Evolutionary conservation across 2,797 vertebrate species (phyloP).

Genomic region (Spheniscus humboldti): DNA sequence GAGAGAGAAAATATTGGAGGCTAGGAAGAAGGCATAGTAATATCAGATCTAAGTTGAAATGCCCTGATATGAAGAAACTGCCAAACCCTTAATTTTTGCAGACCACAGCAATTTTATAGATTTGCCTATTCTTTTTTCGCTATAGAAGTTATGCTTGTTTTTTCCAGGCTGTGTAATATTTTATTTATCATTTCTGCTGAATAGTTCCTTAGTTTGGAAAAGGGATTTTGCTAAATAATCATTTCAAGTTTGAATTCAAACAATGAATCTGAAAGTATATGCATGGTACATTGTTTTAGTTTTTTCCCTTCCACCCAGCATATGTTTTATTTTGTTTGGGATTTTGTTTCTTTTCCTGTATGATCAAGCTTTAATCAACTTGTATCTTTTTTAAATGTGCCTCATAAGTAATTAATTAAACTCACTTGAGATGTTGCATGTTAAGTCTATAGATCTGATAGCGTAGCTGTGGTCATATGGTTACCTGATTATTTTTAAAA

Average conservation of each 20-base stretch:
- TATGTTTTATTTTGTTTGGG: not conserved
- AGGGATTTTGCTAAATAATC: constrained; percentile 57
- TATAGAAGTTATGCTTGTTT: not conserved
- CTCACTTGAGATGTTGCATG: constrained; percentile 46
- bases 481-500: not conserved
- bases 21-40: not conserved
- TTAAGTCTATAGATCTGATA: not conserved
- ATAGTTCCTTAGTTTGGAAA: constrained; percentile 67
- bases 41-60: not conserved
- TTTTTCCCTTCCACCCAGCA: not conserved
- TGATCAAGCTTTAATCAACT: constrained; percentile 8
- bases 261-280: constrained; percentile 51
- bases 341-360: constrained; percentile 4
- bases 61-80: not conserved
- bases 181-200: constrained; percentile 73
- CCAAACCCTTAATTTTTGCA: not conserved
- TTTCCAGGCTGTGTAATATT: not conserved
- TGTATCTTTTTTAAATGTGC: not conserved
- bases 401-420: constrained; percentile 21
- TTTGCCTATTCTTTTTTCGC: not conserved
- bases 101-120: not conserved
- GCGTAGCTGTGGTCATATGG: not conserved
- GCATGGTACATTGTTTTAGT: constrained; percentile 50
- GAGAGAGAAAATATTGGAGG: not conserved
- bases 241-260: constrained; percentile 62